A percentile compares a stretch with the other conserved stretches of the same genome.
These are phyloP conservation scores for Ascidia mentula DNA, from an alignment of 23 tunicate species.

Conservation along the genomic window DNA sequence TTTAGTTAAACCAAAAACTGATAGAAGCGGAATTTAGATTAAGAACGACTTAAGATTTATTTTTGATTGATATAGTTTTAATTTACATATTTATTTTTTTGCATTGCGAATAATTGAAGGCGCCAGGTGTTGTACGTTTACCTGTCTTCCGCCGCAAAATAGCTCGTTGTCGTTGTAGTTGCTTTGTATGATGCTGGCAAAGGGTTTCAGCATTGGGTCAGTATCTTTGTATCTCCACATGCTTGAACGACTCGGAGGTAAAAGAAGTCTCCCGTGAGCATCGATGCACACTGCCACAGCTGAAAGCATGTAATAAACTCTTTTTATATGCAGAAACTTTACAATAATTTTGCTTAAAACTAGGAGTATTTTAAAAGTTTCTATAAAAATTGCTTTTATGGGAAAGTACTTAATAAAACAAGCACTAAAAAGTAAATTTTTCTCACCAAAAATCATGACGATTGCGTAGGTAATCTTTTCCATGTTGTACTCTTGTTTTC, in stretches of 20 bases:
- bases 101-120: background rate
- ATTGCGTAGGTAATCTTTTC: no score
- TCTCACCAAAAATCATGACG: no score
- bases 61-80: background rate
- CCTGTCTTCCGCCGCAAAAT: slow-evolving; percentile 55
- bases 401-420: no score
- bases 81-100: background rate
- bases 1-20: background rate
- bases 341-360: no score
- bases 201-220: slow-evolving; percentile 46
- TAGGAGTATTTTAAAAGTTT: no score
- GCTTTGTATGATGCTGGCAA: slow-evolving; percentile 33
- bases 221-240: slow-evolving; percentile 31
- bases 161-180: slow-evolving; percentile 46
- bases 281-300: background rate
- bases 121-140: no score
- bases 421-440: no score
- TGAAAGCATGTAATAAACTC: no score
- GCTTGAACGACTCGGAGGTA: slow-evolving; percentile 60
- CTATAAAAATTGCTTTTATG: no score
- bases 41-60: no score
- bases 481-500: background rate
- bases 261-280: slow-evolving; percentile 52
- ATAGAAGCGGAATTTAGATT: no score
- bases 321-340: no score